Conservation (phyloP, 2,113 vertebrate genomes). For the Vidua chalybeata region DNA sequence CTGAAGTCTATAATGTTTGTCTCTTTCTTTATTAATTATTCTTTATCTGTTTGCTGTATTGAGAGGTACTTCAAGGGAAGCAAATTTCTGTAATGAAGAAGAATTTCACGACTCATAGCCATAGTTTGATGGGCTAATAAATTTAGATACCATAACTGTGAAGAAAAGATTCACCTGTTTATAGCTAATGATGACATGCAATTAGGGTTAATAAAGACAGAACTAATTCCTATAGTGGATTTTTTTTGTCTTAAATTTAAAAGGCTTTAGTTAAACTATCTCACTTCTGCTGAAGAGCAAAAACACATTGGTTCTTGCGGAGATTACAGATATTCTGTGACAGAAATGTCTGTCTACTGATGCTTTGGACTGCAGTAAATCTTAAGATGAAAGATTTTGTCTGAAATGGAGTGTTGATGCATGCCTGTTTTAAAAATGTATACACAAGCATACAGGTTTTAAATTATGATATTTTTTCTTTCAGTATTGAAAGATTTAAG, state of each 20-base stretch:
- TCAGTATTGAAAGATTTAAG: constrained; percentile 57
- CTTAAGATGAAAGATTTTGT: not conserved
- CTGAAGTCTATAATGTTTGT: not conserved
- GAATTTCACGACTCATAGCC: not conserved
- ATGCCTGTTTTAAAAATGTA: not conserved
- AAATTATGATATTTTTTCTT: constrained; percentile 35
- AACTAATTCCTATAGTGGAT: not conserved
- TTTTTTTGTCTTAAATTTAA: not conserved
- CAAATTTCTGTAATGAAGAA: not conserved
- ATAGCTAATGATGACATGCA: not conserved
- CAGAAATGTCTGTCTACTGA: not conserved
- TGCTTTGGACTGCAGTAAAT: not conserved
- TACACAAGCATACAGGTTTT: constrained; percentile 21
- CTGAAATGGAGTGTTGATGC: not conserved
- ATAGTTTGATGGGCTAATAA: not conserved
- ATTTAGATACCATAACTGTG: not conserved
- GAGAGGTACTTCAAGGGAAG: not conserved
- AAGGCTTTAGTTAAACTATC: not conserved
- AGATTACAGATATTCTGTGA: not conserved
- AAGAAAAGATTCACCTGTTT: not conserved
- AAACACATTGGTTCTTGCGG: not conserved
- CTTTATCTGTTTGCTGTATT: not conserved
- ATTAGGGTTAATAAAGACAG: not conserved
- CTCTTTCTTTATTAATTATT: not conserved
- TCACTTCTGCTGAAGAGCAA: not conserved